Evolutionary conservation across 2,888 invertebrate species (phyloP).

Genomic region (Erebia palarica): DNA sequence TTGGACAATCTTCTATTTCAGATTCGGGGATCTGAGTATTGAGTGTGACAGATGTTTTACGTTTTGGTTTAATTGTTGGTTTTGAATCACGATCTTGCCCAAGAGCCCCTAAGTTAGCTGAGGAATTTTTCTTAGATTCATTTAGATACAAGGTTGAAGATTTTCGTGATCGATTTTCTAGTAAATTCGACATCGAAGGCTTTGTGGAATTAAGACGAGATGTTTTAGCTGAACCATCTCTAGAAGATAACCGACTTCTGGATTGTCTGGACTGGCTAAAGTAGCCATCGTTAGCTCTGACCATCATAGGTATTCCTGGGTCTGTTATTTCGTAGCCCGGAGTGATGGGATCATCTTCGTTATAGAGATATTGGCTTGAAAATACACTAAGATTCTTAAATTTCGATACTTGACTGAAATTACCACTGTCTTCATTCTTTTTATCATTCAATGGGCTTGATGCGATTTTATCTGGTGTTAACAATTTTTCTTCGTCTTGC

Average conservation of each 20-base stretch:
- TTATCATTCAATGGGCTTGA: slow-evolving; percentile 46
- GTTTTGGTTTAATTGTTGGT: slow-evolving; percentile 61
- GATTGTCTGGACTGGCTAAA: slow-evolving; percentile 80
- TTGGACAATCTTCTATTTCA: slow-evolving; percentile 78
- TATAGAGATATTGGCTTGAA: slow-evolving; percentile 85
- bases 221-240: slow-evolving; percentile 68
- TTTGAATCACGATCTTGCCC: slow-evolving; percentile 60
- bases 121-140: slow-evolving; percentile 77
- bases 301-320: slow-evolving; percentile 86
- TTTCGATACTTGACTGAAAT: slow-evolving; percentile 67
- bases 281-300: slow-evolving; percentile 84
- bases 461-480: slow-evolving; percentile 45
- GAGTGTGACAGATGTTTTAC: slow-evolving; percentile 67
- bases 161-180: slow-evolving; percentile 72
- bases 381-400: slow-evolving; percentile 74
- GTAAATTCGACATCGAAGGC: slow-evolving; percentile 73
- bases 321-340: slow-evolving; percentile 85
- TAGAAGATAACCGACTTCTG: slow-evolving; percentile 65
- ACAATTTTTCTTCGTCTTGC: slow-evolving; percentile 56
- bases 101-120: slow-evolving; percentile 64
- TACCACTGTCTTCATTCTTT: slow-evolving; percentile 64
- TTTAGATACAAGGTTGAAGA: slow-evolving; percentile 74
- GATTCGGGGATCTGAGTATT: slow-evolving; percentile 73
- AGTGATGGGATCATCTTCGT: slow-evolving; percentile 84
- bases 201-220: slow-evolving; percentile 76